A percentile compares a stretch with the other conserved stretches of the same genome.
phyloP scores from a whole-genome alignment of 2,113 vertebrate genomes.

The Sclerurus mexicanus region DNA sequence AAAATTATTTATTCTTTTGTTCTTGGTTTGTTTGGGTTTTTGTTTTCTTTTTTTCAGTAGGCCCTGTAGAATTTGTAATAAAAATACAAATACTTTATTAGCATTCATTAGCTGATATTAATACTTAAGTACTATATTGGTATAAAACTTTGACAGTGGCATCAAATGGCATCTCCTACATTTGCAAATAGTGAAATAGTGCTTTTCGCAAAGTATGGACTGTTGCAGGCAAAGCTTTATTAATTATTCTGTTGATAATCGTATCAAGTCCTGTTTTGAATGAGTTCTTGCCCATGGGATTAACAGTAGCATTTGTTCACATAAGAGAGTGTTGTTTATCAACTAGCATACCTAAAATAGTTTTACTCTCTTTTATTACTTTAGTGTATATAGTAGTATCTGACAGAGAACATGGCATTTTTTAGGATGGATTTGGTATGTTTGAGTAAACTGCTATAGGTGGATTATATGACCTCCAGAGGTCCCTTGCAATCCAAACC shows the following conservation, averaged over 20 bases:
- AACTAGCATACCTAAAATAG: background rate
- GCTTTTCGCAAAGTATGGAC: background rate
- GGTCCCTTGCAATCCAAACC: background rate
- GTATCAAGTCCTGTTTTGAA: background rate
- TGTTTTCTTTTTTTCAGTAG: background rate
- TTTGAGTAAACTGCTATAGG: background rate
- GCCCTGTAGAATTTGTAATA: background rate
- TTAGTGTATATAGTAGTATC: background rate
- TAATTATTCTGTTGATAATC: background rate
- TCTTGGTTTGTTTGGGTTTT: background rate
- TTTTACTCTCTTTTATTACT: background rate
- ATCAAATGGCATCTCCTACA: background rate
- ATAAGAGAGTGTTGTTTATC: background rate
- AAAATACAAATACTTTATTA: background rate
- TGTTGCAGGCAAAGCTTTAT: background rate
- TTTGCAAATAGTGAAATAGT: background rate
- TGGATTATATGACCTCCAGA: background rate
- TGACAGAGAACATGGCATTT: background rate
- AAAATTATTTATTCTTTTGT: background rate
- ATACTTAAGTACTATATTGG: fast-evolving
- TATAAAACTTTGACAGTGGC: background rate
- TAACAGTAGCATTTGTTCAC: background rate
- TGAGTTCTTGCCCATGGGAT: background rate
- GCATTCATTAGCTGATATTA: background rate
- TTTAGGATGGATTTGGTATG: background rate